These are phyloP conservation scores for Phthorimaea operculella DNA, from an alignment of 1,140 invertebrate genomes.

Conservation along the genomic window DNA sequence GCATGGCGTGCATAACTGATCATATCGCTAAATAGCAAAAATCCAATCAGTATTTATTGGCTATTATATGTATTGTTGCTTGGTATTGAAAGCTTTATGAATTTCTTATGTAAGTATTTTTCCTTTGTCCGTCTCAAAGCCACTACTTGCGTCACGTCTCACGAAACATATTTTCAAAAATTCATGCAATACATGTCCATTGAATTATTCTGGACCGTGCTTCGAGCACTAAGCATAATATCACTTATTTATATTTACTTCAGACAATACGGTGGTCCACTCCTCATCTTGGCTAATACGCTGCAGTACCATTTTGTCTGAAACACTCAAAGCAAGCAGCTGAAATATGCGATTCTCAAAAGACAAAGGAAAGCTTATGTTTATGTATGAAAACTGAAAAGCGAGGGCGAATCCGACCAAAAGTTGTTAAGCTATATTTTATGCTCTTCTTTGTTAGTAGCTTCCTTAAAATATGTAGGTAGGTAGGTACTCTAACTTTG, in stretches of 20 bases:
- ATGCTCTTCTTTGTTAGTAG: too few relatives aligned
- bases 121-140: too few relatives aligned
- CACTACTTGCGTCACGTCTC: not conserved
- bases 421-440: too few relatives aligned
- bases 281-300: not conserved
- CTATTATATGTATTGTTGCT: too few relatives aligned
- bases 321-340: not conserved
- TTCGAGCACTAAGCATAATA: not conserved
- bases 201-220: not conserved
- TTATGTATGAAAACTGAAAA: not conserved
- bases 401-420: too few relatives aligned
- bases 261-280: not conserved
- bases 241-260: not conserved
- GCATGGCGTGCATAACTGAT: too few relatives aligned
- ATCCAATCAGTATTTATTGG: too few relatives aligned
- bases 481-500: too few relatives aligned
- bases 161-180: not conserved
- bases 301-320: not conserved
- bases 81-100: too few relatives aligned
- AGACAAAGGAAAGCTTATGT: not conserved
- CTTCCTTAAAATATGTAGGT: too few relatives aligned
- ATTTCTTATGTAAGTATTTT: too few relatives aligned
- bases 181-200: not conserved
- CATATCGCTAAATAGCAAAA: too few relatives aligned
- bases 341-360: conserved; percentile 1